Percentiles rank a stretch among this genome's conserved stretches.
These are phyloP conservation scores for Cyaniris semiargus DNA, from an alignment of 2,888 invertebrate genomes.

Conservation along the genomic window DNA sequence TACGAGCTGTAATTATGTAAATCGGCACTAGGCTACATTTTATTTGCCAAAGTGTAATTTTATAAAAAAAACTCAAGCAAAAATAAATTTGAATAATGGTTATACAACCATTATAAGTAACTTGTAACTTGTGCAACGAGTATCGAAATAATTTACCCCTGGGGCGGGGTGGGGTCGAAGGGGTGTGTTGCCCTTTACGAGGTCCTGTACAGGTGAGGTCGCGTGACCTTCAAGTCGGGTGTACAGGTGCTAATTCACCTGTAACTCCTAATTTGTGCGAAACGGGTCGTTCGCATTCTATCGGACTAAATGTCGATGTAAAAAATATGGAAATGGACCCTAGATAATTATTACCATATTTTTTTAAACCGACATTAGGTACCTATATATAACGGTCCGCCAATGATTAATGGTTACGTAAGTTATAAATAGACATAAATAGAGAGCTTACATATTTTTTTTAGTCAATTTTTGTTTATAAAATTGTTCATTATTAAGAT, in stretches of 20 bases:
- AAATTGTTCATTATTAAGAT: too few relatives aligned
- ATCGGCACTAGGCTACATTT: background rate
- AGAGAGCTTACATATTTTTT: background rate
- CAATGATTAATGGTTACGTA: background rate
- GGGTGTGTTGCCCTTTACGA: background rate
- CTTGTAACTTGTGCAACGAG: background rate
- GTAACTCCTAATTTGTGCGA: conserved; percentile 50
- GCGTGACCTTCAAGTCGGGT: conserved; percentile 53
- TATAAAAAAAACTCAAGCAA: too few relatives aligned
- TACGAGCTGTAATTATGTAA: too few relatives aligned
- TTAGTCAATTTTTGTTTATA: too few relatives aligned
- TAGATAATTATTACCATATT: background rate
- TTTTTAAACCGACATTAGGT: conserved; percentile 30
- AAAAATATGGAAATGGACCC: conserved; percentile 8
- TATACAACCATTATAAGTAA: too few relatives aligned
- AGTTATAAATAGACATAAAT: background rate
- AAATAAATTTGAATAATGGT: too few relatives aligned
- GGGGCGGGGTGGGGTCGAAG: background rate
- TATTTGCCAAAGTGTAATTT: background rate
- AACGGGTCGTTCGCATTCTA: conserved; percentile 1
- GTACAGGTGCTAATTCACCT: conserved; percentile 70
- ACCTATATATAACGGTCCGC: background rate
- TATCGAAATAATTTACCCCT: background rate
- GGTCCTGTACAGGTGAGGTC: conserved; percentile 47
- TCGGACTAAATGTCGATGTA: conserved; percentile 28